phyloP scores from a whole-genome alignment of 2,113 vertebrate species.

The Gambusia affinis region DNA sequence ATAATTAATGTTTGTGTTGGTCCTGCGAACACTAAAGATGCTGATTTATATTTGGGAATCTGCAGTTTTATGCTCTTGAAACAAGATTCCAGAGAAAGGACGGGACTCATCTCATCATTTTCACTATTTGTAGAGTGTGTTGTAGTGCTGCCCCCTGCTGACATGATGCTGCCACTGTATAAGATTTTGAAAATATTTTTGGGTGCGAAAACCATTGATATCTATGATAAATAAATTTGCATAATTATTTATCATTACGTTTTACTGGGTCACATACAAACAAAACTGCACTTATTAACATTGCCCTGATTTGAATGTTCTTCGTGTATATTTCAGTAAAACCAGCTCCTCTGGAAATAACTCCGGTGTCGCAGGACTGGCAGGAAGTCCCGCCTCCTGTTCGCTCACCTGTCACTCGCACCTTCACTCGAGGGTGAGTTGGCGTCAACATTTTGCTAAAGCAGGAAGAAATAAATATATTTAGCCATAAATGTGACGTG shows the following conservation, averaged over 20 bases:
- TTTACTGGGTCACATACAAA: too few relatives aligned
- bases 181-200: neutral
- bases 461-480: neutral
- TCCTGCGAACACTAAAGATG: neutral
- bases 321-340: slow-evolving; percentile 77
- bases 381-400: slow-evolving; percentile 92
- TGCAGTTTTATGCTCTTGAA: too few relatives aligned
- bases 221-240: neutral
- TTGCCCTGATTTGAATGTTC: neutral
- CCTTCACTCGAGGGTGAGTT: slow-evolving; percentile 91
- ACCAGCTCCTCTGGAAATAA: slow-evolving; percentile 90
- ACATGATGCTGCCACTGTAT: neutral
- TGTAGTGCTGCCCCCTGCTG: too few relatives aligned
- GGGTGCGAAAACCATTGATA: neutral
- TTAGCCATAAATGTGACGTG: neutral
- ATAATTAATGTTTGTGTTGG: slow-evolving; percentile 9
- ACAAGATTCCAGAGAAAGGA: too few relatives aligned
- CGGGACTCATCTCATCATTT: neutral
- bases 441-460: neutral
- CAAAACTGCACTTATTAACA: neutral
- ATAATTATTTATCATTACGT: neutral
- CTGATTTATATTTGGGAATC: neutral
- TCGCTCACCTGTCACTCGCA: slow-evolving; percentile 92
- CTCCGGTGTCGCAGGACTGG: slow-evolving; percentile 86
- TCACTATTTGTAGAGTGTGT: neutral